Conservation (phyloP, 2,113 vertebrate genomes). For the Manacus vitellinus region DNA sequence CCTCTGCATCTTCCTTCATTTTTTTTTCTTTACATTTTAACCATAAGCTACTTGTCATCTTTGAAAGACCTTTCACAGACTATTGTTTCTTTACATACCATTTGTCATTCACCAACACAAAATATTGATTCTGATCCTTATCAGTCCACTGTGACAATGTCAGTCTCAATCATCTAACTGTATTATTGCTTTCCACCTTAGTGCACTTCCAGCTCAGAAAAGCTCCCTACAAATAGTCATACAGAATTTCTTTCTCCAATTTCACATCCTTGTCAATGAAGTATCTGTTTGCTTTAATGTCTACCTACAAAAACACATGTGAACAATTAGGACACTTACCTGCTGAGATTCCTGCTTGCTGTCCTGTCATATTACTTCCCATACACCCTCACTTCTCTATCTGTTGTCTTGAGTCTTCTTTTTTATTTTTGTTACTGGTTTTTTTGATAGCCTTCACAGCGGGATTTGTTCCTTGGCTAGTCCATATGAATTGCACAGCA, state of each 20-base stretch:
- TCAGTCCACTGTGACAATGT: neutral
- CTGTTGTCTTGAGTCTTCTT: neutral
- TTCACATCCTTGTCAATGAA: neutral
- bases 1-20: neutral
- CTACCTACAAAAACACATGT: neutral
- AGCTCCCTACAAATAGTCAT: neutral
- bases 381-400: neutral
- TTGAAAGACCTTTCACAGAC: neutral
- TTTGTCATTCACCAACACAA: neutral
- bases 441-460: neutral
- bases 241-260: neutral
- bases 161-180: neutral
- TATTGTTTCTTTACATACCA: slow-evolving; percentile 2
- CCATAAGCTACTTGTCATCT: neutral
- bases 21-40: neutral
- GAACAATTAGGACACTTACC: neutral
- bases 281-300: neutral
- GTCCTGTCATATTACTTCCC: neutral
- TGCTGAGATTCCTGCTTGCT: neutral
- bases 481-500: neutral
- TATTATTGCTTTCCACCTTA: neutral
- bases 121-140: neutral
- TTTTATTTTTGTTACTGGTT: neutral
- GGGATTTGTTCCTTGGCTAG: neutral
- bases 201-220: neutral